Conservation (phyloP, 2,888 invertebrate genomes). For the Dryocosmus kuriphilus region DNA sequence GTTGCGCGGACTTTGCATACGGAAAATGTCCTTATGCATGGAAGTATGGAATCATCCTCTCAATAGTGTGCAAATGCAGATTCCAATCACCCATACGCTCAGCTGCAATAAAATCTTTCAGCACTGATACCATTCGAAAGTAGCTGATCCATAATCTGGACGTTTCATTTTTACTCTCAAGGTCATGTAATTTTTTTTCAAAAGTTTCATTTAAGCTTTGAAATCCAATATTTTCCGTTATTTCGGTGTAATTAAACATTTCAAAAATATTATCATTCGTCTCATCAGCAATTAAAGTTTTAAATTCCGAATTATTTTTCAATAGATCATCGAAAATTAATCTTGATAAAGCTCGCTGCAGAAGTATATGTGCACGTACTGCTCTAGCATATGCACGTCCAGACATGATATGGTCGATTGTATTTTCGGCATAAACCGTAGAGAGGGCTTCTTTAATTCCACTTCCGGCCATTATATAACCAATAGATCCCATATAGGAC, state of each 20-base stretch:
- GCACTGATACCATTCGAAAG: slow-evolving; percentile 49
- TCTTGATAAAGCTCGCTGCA: no score
- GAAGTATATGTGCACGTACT: no score
- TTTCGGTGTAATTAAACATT: neutral
- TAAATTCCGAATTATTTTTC: no score
- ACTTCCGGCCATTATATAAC: no score
- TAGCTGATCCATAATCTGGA: slow-evolving; percentile 53
- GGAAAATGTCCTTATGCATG: slow-evolving; percentile 65
- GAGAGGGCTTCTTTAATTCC: no score
- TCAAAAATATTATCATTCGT: no score
- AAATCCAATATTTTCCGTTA: neutral
- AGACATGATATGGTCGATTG: no score
- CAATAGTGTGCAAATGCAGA: slow-evolving; percentile 57
- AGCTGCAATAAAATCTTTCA: slow-evolving; percentile 58
- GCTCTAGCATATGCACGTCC: no score
- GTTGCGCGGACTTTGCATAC: slow-evolving; percentile 63
- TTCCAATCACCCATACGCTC: slow-evolving; percentile 59
- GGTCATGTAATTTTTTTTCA: neutral
- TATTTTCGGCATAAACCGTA: no score
- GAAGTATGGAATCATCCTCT: slow-evolving; percentile 61
- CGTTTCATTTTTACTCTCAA: neutral
- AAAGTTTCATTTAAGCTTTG: neutral
- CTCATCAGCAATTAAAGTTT: no score
- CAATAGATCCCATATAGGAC: neutral
- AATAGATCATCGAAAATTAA: no score